Evolutionary conservation across 2,888 invertebrate species (phyloP).

Genomic region (Watsonalla cultraria): DNA sequence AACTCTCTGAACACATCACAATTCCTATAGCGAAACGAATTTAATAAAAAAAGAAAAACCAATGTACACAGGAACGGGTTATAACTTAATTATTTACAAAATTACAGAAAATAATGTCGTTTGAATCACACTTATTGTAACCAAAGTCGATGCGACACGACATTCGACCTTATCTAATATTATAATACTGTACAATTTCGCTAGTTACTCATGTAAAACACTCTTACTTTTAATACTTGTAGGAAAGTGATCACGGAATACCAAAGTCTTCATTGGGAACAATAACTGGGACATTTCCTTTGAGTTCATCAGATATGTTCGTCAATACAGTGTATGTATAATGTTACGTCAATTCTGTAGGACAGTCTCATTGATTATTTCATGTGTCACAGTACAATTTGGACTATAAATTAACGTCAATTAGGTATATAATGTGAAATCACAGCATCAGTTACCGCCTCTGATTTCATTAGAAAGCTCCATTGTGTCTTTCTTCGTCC

Average conservation of each 20-base stretch:
- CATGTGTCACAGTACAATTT: slow-evolving; percentile 21
- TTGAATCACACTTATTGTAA: slow-evolving; percentile 64
- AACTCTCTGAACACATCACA: slow-evolving; percentile 70
- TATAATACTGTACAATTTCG: slow-evolving; percentile 79
- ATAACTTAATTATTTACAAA: slow-evolving; percentile 75
- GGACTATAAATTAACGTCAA: slow-evolving; percentile 16
- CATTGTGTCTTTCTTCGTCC: slow-evolving; percentile 24
- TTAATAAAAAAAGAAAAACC: slow-evolving; percentile 30
- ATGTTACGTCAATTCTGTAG: slow-evolving; percentile 67
- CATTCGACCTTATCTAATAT: slow-evolving; percentile 59
- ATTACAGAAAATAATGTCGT: slow-evolving; percentile 60
- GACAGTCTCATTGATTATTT: slow-evolving; percentile 66
- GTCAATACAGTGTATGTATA: slow-evolving; percentile 44
- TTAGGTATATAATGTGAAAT: slow-evolving; percentile 37
- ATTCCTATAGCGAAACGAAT: slow-evolving; percentile 55
- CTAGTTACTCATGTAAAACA: slow-evolving; percentile 72
- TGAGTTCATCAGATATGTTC: slow-evolving; percentile 50
- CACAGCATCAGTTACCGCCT: slow-evolving; percentile 51
- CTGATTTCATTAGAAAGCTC: slow-evolving; percentile 32
- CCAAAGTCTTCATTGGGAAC: slow-evolving; percentile 55
- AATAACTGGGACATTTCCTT: slow-evolving; percentile 40
- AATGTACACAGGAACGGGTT: slow-evolving; percentile 73
- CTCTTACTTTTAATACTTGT: slow-evolving; percentile 64
- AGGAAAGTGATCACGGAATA: slow-evolving; percentile 64
- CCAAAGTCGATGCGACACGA: slow-evolving; percentile 60